These are phyloP conservation scores for Tetramorium simillimum DNA, from an alignment of 1,140 invertebrate species.

Conservation along the genomic window DNA sequence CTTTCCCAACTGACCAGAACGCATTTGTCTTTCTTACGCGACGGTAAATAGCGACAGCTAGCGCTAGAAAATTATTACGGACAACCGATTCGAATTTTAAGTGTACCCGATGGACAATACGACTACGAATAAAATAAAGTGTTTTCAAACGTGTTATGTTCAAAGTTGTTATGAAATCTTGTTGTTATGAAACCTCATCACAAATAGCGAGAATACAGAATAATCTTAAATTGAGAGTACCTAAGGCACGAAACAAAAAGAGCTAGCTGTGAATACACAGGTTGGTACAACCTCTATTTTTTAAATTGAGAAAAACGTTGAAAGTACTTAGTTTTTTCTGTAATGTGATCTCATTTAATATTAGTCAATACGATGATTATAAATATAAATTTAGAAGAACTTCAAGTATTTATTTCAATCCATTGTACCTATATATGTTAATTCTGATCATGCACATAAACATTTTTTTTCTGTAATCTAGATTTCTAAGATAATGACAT, in stretches of 20 bases:
- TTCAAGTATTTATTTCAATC: background rate
- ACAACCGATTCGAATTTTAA: background rate
- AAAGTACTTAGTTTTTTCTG: background rate
- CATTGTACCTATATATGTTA: background rate
- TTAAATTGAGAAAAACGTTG: background rate
- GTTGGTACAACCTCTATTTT: background rate
- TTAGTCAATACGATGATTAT: background rate
- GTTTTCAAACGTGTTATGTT: background rate
- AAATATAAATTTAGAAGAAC: background rate
- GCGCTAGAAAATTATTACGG: slow-evolving; percentile 29
- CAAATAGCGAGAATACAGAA: background rate
- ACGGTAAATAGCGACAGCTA: slow-evolving; percentile 37
- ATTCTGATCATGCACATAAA: background rate
- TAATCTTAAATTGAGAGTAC: background rate
- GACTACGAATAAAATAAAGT: background rate
- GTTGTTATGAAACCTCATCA: too few relatives aligned
- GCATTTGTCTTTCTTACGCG: slow-evolving; percentile 82
- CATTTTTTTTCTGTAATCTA: background rate
- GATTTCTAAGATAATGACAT: background rate
- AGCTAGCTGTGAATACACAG: background rate
- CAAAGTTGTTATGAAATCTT: background rate
- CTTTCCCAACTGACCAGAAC: slow-evolving; percentile 83
- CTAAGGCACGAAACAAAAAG: background rate
- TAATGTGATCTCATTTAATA: background rate
- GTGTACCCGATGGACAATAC: background rate